Evolutionary conservation across 1,140 invertebrate genomes (phyloP).

Genomic region (Scaptomyza pallida): DNA sequence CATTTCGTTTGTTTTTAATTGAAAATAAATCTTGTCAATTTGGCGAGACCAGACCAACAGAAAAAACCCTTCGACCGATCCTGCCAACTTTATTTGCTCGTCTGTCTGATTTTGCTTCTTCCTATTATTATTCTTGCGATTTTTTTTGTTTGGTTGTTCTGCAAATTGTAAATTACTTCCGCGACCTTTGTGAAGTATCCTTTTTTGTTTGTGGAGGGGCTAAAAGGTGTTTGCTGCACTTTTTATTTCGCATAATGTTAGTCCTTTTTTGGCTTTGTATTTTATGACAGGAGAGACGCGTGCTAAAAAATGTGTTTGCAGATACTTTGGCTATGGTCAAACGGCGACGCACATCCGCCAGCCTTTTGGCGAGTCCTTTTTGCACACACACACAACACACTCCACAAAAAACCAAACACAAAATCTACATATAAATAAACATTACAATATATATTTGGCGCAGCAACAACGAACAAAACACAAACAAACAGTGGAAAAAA

Average conservation of each 20-base stretch:
- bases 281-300: constrained; percentile 59
- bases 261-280: constrained; percentile 30
- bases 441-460: constrained; percentile 63
- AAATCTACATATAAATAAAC: constrained; percentile 82
- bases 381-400: constrained; percentile 12
- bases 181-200: constrained; percentile 69
- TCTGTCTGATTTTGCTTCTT: constrained; percentile 49
- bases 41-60: constrained; percentile 71
- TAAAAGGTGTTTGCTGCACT: constrained; percentile 63
- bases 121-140: not conserved
- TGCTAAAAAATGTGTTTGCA: constrained; percentile 40
- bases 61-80: constrained; percentile 52
- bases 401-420: constrained; percentile 39
- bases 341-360: constrained; percentile 72
- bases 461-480: constrained; percentile 24
- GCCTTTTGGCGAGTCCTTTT: constrained; percentile 51
- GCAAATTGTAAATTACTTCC: constrained; percentile 81
- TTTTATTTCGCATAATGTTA: constrained; percentile 36
- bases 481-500: too few species aligned
- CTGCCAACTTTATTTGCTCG: constrained; percentile 56
- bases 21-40: constrained; percentile 82
- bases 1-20: constrained; percentile 71
- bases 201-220: constrained; percentile 24
- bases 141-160: constrained; percentile 14
- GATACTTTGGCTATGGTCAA: constrained; percentile 39